Evolutionary conservation across 2,113 vertebrate species (phyloP), one percentile per base, ranked within the genome.

Genomic region (Halcyon malimbica): DNA sequence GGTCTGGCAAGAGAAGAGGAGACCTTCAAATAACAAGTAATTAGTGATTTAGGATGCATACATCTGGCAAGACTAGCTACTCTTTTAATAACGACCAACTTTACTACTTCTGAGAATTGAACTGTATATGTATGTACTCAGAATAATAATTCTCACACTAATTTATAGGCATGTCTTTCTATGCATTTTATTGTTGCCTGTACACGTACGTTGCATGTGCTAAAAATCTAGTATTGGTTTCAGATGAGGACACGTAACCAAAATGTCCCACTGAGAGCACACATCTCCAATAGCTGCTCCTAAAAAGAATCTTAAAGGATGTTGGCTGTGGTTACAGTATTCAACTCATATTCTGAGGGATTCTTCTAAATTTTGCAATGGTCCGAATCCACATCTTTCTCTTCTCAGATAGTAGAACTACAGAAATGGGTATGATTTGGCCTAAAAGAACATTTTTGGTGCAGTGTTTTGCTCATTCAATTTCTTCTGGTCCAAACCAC

Each of bases 401-500:
- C 85, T 87, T 79, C 73, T 94, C 60, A 91, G 68, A 87, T 23
- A 50, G 56, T 24, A 35, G 42, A 94, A 39, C 16, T 96, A 44
- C 79, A 95, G 81, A 95, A 96, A 90, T 37, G 83, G 81, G 57
- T 94, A 54, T 93, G 69, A 87, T 92, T 89, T 96, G 83, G 50
- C 76, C 93, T 87, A 74, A 91, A 96, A 90, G 69, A 53, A 18
- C 73, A 93, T 71, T 79, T 94, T 96, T 94, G 87, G 69, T 87
- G 13, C 59, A 74, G 68, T 90, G 79, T 54, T 85, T 91, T 87
- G 46, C 71, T 93, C 69, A 65, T 95, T 96, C 94, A 91, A 85
- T 90, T 96, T 91, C 46, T 95, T 95, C 92, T 95, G 65, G 87
- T 90, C 67, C 78, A 95, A 93, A 97, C 95, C 95, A 97, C 96